Evolutionary conservation across 37 sponge, comb jelly and placozoan species (phyloP).

Genomic region (Halichondria panicea): DNA sequence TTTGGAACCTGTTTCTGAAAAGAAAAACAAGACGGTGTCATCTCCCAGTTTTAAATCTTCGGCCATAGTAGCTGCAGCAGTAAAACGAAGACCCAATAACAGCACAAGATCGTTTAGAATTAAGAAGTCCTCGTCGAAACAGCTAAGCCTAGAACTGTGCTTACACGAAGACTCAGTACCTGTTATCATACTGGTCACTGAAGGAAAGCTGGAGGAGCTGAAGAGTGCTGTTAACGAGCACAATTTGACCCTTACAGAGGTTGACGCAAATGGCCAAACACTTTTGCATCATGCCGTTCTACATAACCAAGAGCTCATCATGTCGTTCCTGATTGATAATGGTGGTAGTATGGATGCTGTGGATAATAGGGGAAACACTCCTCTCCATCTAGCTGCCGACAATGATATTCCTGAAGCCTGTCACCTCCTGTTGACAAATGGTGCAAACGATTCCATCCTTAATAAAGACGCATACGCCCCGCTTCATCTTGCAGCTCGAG

Average conservation of each 20-base stretch:
- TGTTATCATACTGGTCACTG: conserved; percentile 30
- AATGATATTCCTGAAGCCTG: conserved; percentile 54
- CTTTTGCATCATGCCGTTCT: conserved; percentile 62
- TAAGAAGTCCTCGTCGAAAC: background rate
- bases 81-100: no score
- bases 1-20: no score
- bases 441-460: conserved; percentile 50
- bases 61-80: no score
- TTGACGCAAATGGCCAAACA: conserved; percentile 42
- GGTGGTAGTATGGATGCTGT: conserved; percentile 51
- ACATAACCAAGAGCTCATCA: conserved; percentile 44
- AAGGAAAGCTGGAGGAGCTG: conserved; percentile 53
- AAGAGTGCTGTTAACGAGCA: conserved; percentile 7
- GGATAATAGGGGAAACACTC: conserved; percentile 70
- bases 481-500: conserved; percentile 66
- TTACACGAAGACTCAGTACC: conserved; percentile 2
- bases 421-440: conserved; percentile 47
- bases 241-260: conserved; percentile 24
- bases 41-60: no score
- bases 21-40: no score
- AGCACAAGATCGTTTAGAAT: background rate
- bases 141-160: conserved; percentile 16
- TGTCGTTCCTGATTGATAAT: conserved; percentile 66
- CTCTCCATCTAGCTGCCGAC: conserved; percentile 74
- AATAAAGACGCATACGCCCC: conserved; percentile 51